Percentiles rank a stretch among this genome's conserved stretches.
Evolutionary conservation across 1,140 invertebrate genomes (phyloP).

Genomic region (Atta colombica): DNA sequence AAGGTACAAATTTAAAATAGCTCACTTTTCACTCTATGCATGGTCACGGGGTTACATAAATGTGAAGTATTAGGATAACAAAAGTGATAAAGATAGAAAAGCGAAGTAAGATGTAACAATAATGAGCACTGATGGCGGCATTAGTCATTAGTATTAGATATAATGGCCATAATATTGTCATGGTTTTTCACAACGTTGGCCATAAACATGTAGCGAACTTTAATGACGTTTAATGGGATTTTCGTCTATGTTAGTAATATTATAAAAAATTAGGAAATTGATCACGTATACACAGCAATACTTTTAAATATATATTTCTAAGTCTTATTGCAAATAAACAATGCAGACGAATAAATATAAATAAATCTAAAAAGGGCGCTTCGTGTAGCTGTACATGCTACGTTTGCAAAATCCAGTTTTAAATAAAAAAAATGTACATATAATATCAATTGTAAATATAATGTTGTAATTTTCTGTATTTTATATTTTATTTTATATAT

Average conservation of each 20-base stretch:
- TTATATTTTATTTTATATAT: constrained; percentile 18
- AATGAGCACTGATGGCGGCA: background rate
- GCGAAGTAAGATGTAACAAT: background rate
- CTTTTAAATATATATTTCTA: background rate
- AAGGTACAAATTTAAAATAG: constrained; percentile 42
- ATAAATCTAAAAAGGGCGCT: background rate
- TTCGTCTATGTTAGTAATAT: background rate
- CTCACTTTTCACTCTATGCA: constrained; percentile 14
- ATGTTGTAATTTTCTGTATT: constrained; percentile 20
- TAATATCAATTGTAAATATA: constrained; percentile 28
- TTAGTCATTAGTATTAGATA: constrained; percentile 34
- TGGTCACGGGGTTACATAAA: background rate
- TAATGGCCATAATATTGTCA: constrained; percentile 35
- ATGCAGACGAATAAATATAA: constrained; percentile 7
- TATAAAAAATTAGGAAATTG: background rate
- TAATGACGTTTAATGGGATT: background rate
- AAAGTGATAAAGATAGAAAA: constrained; percentile 11
- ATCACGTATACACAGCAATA: background rate
- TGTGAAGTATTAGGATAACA: background rate
- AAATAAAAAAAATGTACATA: constrained; percentile 14
- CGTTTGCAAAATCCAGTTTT: background rate
- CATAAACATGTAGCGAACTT: background rate
- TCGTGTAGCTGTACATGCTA: background rate
- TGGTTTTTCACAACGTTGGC: background rate
- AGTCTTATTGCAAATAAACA: background rate